A percentile compares a stretch with the other conserved stretches of the same genome.
phyloP scores from a whole-genome alignment of 2,113 vertebrate genomes.

The Carollia perspicillata region DNA sequence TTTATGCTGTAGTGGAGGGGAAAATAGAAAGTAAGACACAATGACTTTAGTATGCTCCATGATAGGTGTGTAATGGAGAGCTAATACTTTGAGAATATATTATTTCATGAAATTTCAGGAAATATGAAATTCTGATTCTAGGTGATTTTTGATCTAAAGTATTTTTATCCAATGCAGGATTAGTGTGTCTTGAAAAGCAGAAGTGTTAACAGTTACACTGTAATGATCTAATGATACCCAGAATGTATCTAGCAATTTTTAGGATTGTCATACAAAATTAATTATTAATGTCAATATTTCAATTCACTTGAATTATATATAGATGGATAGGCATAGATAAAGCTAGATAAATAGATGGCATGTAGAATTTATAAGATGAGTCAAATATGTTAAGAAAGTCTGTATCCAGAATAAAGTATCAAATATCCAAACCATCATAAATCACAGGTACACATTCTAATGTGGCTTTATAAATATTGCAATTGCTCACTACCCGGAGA shows the following conservation, averaged over 20 bases:
- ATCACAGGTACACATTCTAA: background rate
- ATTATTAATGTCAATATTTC: constrained; percentile 19
- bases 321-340: background rate
- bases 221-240: background rate
- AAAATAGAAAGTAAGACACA: constrained; percentile 43
- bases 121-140: background rate
- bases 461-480: background rate
- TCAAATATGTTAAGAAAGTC: background rate
- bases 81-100: constrained; percentile 20
- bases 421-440: background rate
- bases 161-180: constrained; percentile 18
- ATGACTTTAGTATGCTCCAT: constrained; percentile 42
- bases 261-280: background rate
- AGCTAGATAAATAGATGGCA: background rate
- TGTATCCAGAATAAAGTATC: background rate
- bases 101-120: constrained; percentile 32
- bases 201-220: background rate
- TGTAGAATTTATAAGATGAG: background rate
- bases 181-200: constrained; percentile 29
- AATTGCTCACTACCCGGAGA: background rate
- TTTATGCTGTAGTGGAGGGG: constrained; percentile 27
- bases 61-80: constrained; percentile 1
- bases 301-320: background rate
- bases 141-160: background rate
- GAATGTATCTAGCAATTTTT: background rate